Conservation (phyloP, 2,797 vertebrate genomes). For the Momotus momota region DNA sequence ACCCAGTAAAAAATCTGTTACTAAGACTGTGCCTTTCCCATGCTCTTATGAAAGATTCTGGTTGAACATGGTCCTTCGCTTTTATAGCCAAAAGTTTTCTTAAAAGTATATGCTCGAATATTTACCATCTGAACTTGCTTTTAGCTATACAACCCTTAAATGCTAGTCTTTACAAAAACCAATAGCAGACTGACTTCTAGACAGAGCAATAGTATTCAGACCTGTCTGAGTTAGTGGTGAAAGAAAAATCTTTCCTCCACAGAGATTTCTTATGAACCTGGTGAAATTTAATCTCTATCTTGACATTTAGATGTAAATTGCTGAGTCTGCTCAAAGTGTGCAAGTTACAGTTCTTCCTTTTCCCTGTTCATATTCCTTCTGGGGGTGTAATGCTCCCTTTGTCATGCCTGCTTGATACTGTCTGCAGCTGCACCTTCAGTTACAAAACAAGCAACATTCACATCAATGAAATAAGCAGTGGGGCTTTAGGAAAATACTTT, state of each 20-base stretch:
- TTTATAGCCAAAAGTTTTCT: neutral
- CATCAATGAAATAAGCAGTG: neutral
- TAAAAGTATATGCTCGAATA: neutral
- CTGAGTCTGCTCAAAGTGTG: neutral
- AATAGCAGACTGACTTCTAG: neutral
- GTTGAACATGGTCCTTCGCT: neutral
- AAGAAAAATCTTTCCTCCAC: constrained; percentile 14
- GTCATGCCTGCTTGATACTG: neutral
- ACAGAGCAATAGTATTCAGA: neutral
- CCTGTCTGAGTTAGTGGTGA: neutral
- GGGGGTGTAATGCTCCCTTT: neutral
- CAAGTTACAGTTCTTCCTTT: neutral
- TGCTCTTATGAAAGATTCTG: neutral
- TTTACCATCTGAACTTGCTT: neutral
- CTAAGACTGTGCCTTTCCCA: neutral
- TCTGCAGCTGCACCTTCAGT: neutral
- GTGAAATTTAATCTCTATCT: constrained; percentile 9
- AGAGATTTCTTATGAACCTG: neutral
- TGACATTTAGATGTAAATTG: constrained; percentile 7
- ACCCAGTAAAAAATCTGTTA: neutral
- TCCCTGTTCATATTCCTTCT: neutral
- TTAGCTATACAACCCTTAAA: neutral
- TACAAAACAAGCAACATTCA: neutral
- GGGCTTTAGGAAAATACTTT: neutral
- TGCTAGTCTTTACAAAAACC: neutral